Evolutionary conservation across 2,113 vertebrate species (phyloP), one percentile per base, ranked within the genome.

Genomic region (Eulacestoma nigropectus): DNA sequence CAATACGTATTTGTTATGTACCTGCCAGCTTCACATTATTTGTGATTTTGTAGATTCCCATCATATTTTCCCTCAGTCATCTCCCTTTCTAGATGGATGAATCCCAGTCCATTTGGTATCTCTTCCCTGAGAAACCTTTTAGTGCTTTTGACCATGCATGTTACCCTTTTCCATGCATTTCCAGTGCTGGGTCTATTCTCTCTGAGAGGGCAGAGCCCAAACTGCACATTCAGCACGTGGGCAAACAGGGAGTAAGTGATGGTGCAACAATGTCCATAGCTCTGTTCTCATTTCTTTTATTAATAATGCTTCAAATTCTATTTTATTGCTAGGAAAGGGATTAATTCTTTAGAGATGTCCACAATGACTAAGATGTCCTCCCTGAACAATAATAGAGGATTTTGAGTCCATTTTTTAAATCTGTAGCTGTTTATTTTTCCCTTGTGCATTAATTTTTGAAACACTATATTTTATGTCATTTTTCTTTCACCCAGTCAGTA

Each of bases 271-370:
- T 10, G 27, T 60, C 56, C 25, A 44, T 7, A 52, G 44, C 6
- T 90, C 77, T 68, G 33, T 70, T 73, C 53, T 83, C 41, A 88
- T 75, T 86, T 76, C 33, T 41, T 90, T 85, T 59, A 75, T 11
- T 87, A 82, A 82, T 63, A 93, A 75, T 37, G 13, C 30, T 75
- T 85, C 57, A 64, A 64, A 68, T 83, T 79, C 65, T 41, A 23
- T 52, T 75, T 75, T 64, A 88, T 68, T 88, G 67, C 67, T 83
- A 75, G 47, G 70, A 83, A 95, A 95, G 15, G 1, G 39, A 53
- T 49, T 79, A 37, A 93, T 76, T 50, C 44, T 90, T 85, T 59
- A 79, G 53, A 52, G 16, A 69, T 50, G 41, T 55, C 35, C 70
- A 64, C 13, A 46, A 67, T 57, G 11, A 74, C 33, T 74, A 70